Evolutionary conservation across 2,888 invertebrate genomes (phyloP), one percentile per base, ranked within the genome.

Genomic region (Lacanobia wlatinum): DNA sequence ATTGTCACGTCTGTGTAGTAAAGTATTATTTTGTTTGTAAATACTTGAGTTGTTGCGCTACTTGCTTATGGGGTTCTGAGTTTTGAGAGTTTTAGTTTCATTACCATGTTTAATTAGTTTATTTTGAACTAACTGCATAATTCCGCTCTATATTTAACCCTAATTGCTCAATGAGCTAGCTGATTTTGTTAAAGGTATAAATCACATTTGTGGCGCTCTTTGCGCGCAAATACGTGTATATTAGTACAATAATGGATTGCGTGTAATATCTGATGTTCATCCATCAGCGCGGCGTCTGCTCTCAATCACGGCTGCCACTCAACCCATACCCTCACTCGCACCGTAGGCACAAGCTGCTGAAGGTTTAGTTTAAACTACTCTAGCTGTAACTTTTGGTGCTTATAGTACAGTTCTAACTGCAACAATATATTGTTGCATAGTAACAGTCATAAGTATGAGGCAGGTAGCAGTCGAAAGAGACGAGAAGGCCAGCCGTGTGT

Each of bases 241-340:
- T 43, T 16, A 43, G 21, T n/a, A 12, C 14, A 2, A 4, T 66
- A 16, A 23, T 46, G 40, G 59, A 38, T 64, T n/a, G 23, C 55
- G 23, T 58, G 55, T 62, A 23, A 38, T 67, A 63, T 28, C 65
- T 76, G 82, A 59, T 53, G 67, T 52, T 34, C 65, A 55, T 66
- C 72, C 52, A 55, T 74, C 84, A 70, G 52, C 68, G 59, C 72
- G 58, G 65, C 58, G 67, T 46, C 73, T 82, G 82, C 71, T 64
- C 56, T 66, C 40, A 0, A 38, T 76, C 76, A 52, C 63, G 21
- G 38, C 40, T 58, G 46, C 72, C 43, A 48, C 48, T 62, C 58
- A 14, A 34, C 62, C 43, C 16, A 53, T 10, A 12, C 9, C 46
- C 50, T 38, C n/a, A 18, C 14, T 34, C 34, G 9, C 21, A 14